Evolutionary conservation across 2,113 vertebrate genomes (phyloP).

Genomic region (Nannobrachium achirus): DNA sequence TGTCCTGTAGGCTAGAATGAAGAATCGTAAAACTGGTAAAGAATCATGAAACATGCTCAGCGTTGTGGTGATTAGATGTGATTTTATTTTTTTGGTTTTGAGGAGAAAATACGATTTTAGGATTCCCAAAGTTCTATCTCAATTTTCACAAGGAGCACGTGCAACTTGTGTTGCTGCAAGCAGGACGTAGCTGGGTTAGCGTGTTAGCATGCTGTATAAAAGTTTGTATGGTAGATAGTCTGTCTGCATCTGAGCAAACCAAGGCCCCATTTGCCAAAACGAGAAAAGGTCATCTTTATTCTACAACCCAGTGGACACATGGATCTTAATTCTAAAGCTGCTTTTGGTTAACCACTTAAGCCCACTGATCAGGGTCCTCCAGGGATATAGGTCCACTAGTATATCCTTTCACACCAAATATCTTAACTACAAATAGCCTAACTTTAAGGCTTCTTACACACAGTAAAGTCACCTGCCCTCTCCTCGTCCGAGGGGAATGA

Average conservation of each 20-base stretch:
- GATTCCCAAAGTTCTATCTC: not conserved
- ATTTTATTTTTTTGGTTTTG: not conserved
- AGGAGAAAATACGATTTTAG: conserved; percentile 1
- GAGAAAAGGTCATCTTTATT: conserved; percentile 28
- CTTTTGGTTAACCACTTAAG: conserved; percentile 6
- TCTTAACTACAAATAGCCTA: too few species aligned
- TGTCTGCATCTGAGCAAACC: not conserved
- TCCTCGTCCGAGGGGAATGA: too few species aligned
- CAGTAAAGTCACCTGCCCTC: too few species aligned
- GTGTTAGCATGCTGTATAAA: conserved; percentile 51
- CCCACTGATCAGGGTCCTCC: too few species aligned
- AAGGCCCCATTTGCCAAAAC: conserved; percentile 13
- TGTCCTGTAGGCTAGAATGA: not conserved
- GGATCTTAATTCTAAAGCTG: conserved; percentile 32
- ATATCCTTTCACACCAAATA: too few species aligned
- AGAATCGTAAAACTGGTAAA: not conserved
- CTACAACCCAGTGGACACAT: conserved; percentile 25
- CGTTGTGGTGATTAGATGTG: conserved; percentile 10
- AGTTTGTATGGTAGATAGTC: conserved; percentile 44
- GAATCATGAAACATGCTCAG: conserved; percentile 28
- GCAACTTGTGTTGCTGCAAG: not conserved
- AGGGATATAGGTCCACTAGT: too few species aligned
- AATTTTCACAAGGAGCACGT: not conserved
- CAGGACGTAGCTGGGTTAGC: conserved; percentile 35
- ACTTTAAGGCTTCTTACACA: too few species aligned